Evolutionary conservation across 1,140 invertebrate species (phyloP), one percentile per base, ranked within the genome.

Genomic region (Micrasema longulum): DNA sequence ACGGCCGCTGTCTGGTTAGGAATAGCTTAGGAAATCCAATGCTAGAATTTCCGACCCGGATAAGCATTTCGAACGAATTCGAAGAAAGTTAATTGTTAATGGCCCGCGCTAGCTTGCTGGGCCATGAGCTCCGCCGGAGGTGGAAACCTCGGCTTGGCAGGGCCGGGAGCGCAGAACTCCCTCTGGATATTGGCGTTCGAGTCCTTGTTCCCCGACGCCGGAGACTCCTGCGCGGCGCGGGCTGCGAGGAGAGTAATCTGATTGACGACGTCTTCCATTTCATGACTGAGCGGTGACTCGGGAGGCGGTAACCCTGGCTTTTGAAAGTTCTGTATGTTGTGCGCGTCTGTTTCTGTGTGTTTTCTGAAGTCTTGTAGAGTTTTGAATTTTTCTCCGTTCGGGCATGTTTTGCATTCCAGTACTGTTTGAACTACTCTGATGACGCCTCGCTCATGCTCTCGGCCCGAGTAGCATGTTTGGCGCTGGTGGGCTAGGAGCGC

Each of bases 191-290:
- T 86, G 47, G 85, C 84, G 78, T 86, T 86, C 41, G 84, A 79
- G 64, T 85, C 83, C 71, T 83, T 82, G 10, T 78, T 77, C 10
- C 80, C 73, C 4, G 76, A 75, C 0, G 78, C 75, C 5, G 80
- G 77, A 14, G 84, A 69, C 69, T 88, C 86, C 76, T 88, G 87
- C 22, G 87, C 87, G 3, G 91, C 90, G 65, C 90, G 85, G 1
- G 91, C 90, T 1, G 92, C 92, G 76, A 94, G 81, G 31, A 93
- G 84, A 23, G 92, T 92, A 71, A 94, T 93, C 82, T 93, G 92
- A 79, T 93, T 93, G 26, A 93, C 92, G 53, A 93, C 92, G 80
- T 93, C 91, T 79, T 93, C 92, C 91, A 93, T 93, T 79, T 93
- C 91, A 81, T 92, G 90, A 41, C 88, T 89, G 1, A 93, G 85